Evolutionary conservation across 1,140 invertebrate species (phyloP).

Genomic region (Batillaria attramentaria): DNA sequence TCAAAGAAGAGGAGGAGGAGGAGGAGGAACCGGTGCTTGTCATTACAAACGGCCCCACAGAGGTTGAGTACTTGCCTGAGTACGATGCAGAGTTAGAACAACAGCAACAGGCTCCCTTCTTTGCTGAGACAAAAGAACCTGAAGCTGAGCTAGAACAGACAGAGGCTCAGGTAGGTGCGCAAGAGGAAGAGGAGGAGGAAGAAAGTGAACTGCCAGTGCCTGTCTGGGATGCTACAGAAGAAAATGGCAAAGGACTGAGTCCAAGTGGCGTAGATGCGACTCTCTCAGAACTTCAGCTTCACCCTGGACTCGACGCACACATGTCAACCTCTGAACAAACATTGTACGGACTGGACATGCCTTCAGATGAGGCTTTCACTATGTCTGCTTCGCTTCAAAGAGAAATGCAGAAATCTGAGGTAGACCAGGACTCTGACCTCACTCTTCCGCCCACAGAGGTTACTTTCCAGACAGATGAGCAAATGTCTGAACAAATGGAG

Average conservation of each 20-base stretch:
- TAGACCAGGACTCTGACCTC: conserved; percentile 34
- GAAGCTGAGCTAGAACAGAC: neutral
- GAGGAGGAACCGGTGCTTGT: conserved; percentile 10
- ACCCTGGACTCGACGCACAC: conserved; percentile 39
- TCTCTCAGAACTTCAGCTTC: conserved; percentile 39
- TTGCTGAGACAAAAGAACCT: conserved; percentile 21
- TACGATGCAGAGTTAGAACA: conserved; percentile 36
- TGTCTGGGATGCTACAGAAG: conserved; percentile 11
- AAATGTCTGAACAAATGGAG: conserved; percentile 41
- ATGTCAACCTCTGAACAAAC: conserved; percentile 63
- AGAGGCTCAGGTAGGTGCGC: neutral
- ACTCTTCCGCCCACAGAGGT: conserved; percentile 39
- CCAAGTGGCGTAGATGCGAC: conserved; percentile 1
- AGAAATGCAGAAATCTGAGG: conserved; percentile 26
- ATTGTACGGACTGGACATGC: conserved; percentile 68
- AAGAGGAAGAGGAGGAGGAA: conserved; percentile 26
- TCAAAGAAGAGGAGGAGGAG: conserved; percentile 29
- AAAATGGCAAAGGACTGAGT: conserved; percentile 17
- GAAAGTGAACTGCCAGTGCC: conserved; percentile 10
- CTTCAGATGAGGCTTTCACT: conserved; percentile 60
- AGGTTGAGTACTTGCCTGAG: conserved; percentile 75
- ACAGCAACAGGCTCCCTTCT: conserved; percentile 5
- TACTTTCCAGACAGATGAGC: conserved; percentile 47
- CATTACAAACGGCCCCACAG: conserved; percentile 75
- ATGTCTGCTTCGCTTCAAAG: conserved; percentile 49